Evolutionary conservation across 2,113 vertebrate species (phyloP), one percentile per base, ranked within the genome.

Genomic region (Macroglossus sobrinus): DNA sequence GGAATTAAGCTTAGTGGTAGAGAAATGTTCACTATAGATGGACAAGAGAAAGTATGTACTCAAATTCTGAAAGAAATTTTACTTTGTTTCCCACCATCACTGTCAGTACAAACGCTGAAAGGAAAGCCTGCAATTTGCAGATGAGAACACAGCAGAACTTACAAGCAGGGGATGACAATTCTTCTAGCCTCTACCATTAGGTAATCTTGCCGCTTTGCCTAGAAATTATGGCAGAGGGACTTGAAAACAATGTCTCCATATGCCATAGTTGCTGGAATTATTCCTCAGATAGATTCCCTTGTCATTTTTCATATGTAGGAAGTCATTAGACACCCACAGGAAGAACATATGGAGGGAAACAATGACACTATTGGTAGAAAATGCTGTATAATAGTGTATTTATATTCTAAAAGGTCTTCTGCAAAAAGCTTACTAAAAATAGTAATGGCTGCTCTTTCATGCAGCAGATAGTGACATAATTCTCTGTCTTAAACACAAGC

Each of bases 261-360:
- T 98, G 97, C 96, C 16, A 0, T 84, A 88, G 96, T 98, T 98
- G 95, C 97, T 98, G 89, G 94, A 98, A 97, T 98, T 98, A 97
- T 97, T 97, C 97, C 96, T 98, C 97, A 96, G 98, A 96, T 94
- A 97, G 97, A 97, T 96, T 98, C 96, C 96, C 95, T 97, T 98
- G 97, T 98, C 97, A 98, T 98, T 94, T 97, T 96, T 98, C 98
- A 96, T 97, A 96, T 66, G 95, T 93, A 98, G 92, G 93, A 98
- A 96, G 97, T 98, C 98, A 98, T 98, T 98, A 98, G 97, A 97
- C 97, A 98, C 98, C 98, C 98, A 98, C 97, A 98, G 98, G 96
- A 98, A 98, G 95, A 98, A 97, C 98, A 98, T 98, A 98, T 97
- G 98, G 98, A 98, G 95, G 85, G 47, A 63, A 97, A 96, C 97